phyloP scores from a whole-genome alignment of 2,888 invertebrate species.

The Chloroclystis v-ata region DNA sequence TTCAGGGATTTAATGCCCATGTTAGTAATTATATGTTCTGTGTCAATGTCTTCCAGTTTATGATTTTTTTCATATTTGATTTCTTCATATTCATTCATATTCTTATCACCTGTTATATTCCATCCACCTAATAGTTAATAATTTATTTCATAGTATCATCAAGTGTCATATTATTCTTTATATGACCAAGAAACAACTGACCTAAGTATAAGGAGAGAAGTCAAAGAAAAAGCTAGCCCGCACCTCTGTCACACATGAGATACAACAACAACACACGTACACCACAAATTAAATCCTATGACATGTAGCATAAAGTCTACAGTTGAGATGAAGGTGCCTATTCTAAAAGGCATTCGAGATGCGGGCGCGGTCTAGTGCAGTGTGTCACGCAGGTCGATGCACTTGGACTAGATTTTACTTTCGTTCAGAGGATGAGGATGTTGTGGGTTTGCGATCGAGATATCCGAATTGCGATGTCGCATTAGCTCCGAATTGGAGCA shows the following conservation, averaged over 20 bases:
- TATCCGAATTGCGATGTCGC: slow-evolving; percentile 27
- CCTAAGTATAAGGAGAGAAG: slow-evolving; percentile 24
- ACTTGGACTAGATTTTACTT: slow-evolving; percentile 67
- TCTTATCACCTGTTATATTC: too few relatives aligned
- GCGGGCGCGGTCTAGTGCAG: slow-evolving; percentile 53
- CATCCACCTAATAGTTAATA: too few relatives aligned
- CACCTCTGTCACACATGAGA: slow-evolving; percentile 22
- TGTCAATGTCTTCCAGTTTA: too few relatives aligned
- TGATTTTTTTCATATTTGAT: too few relatives aligned
- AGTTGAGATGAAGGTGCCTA: slow-evolving; percentile 17
- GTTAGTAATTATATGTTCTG: too few relatives aligned
- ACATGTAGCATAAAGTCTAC: slow-evolving; percentile 9
- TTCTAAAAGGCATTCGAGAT: slow-evolving; percentile 31
- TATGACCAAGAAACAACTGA: slow-evolving; percentile 9
- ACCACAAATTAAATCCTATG: slow-evolving; percentile 9
- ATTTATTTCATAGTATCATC: too few relatives aligned
- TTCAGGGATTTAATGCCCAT: too few relatives aligned
- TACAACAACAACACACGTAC: slow-evolving; percentile 23
- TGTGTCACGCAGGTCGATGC: slow-evolving; percentile 68
- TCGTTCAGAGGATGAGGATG: slow-evolving; percentile 56
- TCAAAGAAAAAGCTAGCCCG: slow-evolving; percentile 29
- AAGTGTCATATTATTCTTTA: too few relatives aligned
- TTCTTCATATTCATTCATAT: too few relatives aligned
- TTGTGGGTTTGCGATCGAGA: slow-evolving; percentile 23
- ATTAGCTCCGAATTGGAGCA: slow-evolving; percentile 8